Base-by-base conservation (phyloP, 2,113 vertebrate species). In the Vidua macroura region DNA sequence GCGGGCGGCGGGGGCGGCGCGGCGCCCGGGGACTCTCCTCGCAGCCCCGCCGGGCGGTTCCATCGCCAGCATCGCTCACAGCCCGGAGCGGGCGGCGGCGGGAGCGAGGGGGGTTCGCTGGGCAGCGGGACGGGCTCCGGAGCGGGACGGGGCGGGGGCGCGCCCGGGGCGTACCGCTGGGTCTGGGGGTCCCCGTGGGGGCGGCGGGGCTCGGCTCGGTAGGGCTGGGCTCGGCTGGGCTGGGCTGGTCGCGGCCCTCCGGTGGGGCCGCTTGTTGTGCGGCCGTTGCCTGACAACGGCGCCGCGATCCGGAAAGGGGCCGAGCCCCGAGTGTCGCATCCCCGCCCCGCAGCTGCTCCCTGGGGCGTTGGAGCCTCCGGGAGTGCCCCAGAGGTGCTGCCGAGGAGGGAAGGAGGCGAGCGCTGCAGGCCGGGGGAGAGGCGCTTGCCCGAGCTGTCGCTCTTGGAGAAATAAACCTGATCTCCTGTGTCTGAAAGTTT, bases 201-300 rank as follows among this genome's bases (percentile, higher is more conserved):
- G 10, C 8, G 4, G 48, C 2, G 9, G 60, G 51, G 31, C 31
- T n/a, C 8, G 55, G 55, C 55, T 15, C 8, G 31, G 73, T 41
- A 22, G 2, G 39, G 73, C 53, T 35, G 2, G 39, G 60, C 31
- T 8, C 1, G 49, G 48, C 49, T 5, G 0, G 49, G 48, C 49
- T 5, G 0, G 18, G 31, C 51, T 12, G 43, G 49, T 7, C 8
- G 22, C 31, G 72, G 72, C 46, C 25, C 69, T 19, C n/a, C 23
- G 13, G 18, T 5, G 33, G 66, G 60, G 62, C 46, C 51, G 52
- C 23, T 51, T 88, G 80, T 51, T 88, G 80, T 64, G 67, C 44
- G 58, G 83, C 53, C 43, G 92, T 92, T 96, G 95, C 94, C 63
- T 92, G 13, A 84, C 92, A 77, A 94, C 94, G 81, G 81, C n/a